These are phyloP conservation scores for Tachina grossa DNA, from an alignment of 2,888 invertebrate genomes.

Conservation along the genomic window DNA sequence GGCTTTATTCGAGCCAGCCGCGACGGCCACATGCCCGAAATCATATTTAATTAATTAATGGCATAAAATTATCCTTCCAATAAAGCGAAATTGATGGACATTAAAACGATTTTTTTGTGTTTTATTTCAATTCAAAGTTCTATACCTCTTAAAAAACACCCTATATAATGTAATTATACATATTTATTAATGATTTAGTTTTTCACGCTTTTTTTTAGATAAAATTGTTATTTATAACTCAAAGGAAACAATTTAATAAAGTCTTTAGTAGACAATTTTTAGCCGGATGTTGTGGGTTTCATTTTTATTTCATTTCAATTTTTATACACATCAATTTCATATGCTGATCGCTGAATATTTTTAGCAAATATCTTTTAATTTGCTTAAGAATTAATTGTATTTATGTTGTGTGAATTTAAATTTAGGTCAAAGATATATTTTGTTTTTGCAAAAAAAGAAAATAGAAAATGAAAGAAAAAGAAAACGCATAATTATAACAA, in stretches of 20 bases:
- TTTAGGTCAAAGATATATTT: conserved; percentile 50
- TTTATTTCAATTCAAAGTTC: not conserved
- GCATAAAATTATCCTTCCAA: too few species aligned
- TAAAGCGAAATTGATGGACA: too few species aligned
- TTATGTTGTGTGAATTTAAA: conserved; percentile 33
- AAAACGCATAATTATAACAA: conserved; percentile 19
- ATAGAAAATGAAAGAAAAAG: not conserved
- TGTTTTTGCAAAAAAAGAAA: not conserved
- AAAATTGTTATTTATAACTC: too few species aligned
- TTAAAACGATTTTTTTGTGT: not conserved
- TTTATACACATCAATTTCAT: conserved; percentile 7
- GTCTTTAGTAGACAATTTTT: not conserved
- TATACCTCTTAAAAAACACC: too few species aligned
- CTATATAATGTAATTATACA: too few species aligned
- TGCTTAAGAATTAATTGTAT: not conserved
- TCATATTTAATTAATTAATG: too few species aligned
- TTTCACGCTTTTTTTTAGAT: too few species aligned
- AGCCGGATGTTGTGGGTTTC: conserved; percentile 40
- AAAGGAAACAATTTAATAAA: not conserved
- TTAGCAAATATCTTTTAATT: conserved; percentile 18
- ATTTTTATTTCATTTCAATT: not conserved
- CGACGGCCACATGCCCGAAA: too few species aligned
- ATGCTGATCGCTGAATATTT: conserved; percentile 1
- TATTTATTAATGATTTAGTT: not conserved
- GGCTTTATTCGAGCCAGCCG: too few species aligned